Base-by-base conservation (phyloP, 2,113 vertebrate species). In the Euleptes europaea region DNA sequence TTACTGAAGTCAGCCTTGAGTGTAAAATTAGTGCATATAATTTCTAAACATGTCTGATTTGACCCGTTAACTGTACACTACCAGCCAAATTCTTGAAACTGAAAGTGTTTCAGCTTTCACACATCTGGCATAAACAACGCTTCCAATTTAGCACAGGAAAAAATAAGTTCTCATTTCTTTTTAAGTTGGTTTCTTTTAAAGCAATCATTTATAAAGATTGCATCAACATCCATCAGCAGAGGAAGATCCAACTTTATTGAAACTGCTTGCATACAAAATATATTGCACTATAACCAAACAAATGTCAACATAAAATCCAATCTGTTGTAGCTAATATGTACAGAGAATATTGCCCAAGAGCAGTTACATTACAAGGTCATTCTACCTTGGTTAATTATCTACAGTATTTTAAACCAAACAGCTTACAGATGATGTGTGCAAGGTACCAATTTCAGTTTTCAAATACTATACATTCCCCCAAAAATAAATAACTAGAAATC, bases 221-320 rank as follows among this genome's bases (percentile, higher is more conserved):
- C 95, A 90, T 95, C 90, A 95, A 95, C 95, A 94, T 95, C 95
- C 95, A 93, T 95, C 96, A 96, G 97, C 96, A 97, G 97, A 98
- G 97, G 97, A 99, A 99, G 97, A 98, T 98, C 97, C 96, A 98
- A 97, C 97, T 98, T 98, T 99, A 99, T 99, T 98, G 97, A 99
- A 99, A 99, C 98, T 97, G 98, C 97, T 99, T 98, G 98, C 98
- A 99, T 99, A 99, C 98, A 99, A 99, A 99, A 99, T 99, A 99
- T 98, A 98, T 98, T 98, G 97, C 98, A 99, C 98, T 98, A 98
- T 98, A 98, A 99, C 98, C 98, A 98, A 98, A 99, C 98, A 98
- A 97, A 98, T 98, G 98, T 98, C 97, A 98, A 98, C 97, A 97
- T 98, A 98, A 97, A 97, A 97, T 97, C 97, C 97, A 98, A 98